phyloP scores from a whole-genome alignment of 2,113 vertebrate genomes.

The Aptenodytes forsteri region DNA sequence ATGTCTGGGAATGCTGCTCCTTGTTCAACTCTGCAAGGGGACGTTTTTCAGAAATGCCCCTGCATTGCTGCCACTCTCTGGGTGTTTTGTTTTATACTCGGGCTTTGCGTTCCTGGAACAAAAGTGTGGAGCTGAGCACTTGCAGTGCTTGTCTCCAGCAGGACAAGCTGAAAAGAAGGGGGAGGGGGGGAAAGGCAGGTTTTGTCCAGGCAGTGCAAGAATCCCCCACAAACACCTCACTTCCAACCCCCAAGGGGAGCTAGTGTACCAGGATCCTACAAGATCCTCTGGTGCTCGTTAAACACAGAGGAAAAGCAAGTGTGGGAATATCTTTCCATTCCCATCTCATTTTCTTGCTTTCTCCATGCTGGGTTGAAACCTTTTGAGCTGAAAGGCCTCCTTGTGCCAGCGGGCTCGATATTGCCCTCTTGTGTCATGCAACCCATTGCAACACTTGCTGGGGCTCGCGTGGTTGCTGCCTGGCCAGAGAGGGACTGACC shows the following conservation, averaged over 20 bases:
- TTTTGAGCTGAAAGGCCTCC: neutral
- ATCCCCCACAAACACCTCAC: neutral
- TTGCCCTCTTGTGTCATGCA: neutral
- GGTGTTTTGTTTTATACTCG: neutral
- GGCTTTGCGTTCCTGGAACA: neutral
- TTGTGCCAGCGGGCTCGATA: neutral
- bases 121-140: neutral
- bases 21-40: neutral
- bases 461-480: neutral
- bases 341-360: neutral
- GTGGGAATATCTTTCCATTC: neutral
- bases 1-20: neutral
- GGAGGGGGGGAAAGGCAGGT: neutral
- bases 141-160: neutral
- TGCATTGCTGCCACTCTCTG: neutral
- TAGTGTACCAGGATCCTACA: neutral
- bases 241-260: neutral
- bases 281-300: neutral
- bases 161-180: neutral
- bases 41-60: neutral
- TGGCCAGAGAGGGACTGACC: neutral
- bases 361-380: neutral
- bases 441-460: neutral
- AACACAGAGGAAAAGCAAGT: neutral
- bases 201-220: neutral